Conservation (phyloP, 2,113 vertebrate species). For the Phrynosoma blainvillii region DNA sequence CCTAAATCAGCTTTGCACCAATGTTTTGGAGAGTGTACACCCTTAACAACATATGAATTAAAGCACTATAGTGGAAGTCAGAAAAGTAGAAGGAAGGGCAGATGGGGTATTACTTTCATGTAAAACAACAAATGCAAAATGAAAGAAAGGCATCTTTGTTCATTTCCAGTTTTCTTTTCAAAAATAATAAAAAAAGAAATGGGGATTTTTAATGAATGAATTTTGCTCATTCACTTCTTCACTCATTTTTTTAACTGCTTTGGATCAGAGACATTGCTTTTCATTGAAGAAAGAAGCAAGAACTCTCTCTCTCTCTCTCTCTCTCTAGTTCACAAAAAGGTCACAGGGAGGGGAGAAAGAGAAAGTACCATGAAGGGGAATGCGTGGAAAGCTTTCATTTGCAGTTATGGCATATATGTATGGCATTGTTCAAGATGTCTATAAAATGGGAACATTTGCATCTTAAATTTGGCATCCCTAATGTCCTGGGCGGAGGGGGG, state of each 20-base stretch:
- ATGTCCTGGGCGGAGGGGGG: not conserved
- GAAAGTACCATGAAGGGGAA: not conserved
- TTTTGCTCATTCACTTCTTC: not conserved
- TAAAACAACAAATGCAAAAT: not conserved
- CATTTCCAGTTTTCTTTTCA: too few species aligned
- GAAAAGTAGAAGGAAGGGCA: not conserved
- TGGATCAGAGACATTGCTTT: not conserved
- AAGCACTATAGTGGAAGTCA: not conserved
- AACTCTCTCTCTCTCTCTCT: not conserved
- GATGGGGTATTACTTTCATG: too few species aligned
- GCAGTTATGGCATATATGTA: not conserved
- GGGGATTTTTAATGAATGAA: not conserved
- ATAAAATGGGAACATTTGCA: not conserved
- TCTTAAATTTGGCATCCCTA: not conserved
- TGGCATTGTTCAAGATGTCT: not conserved
- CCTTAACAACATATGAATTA: not conserved
- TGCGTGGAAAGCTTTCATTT: not conserved
- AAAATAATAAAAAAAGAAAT: not conserved
- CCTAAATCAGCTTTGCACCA: not conserved
- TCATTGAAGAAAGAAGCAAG: not conserved
- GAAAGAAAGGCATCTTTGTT: too few species aligned
- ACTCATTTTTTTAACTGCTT: not conserved
- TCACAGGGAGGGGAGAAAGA: not conserved
- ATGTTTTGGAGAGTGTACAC: not conserved
- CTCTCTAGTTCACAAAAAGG: not conserved